Evolutionary conservation across 2,888 invertebrate genomes (phyloP).

Genomic region (Atethmia centrago): DNA sequence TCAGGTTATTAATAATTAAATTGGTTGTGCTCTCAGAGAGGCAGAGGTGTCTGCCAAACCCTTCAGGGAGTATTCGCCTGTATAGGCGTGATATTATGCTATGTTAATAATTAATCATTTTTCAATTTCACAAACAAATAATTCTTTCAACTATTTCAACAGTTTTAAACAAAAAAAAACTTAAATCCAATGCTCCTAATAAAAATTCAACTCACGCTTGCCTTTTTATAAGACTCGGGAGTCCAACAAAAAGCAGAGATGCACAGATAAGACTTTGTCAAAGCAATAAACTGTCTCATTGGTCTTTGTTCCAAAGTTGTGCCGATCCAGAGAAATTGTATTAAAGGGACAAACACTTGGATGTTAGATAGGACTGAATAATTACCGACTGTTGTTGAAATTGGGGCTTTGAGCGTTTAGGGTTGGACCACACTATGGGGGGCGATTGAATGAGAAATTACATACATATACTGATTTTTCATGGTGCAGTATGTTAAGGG

Average conservation of each 20-base stretch:
- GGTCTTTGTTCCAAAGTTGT: constrained; percentile 22
- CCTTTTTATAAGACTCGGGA: constrained; percentile 7
- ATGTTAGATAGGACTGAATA: constrained; percentile 50
- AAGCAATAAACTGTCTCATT: constrained; percentile 29
- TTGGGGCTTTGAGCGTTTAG: constrained; percentile 34
- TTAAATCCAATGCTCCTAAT: background rate
- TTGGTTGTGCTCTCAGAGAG: too few species aligned
- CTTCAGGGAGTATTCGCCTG: too few species aligned
- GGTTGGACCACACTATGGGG: background rate
- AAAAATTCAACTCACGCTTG: constrained; percentile 16
- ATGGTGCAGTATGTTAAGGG: background rate
- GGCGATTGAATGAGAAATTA: constrained; percentile 6
- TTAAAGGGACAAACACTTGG: constrained; percentile 49
- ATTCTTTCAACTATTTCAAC: background rate
- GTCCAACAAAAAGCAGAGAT: constrained; percentile 25
- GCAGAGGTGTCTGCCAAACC: too few species aligned
- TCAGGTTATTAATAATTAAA: too few species aligned
- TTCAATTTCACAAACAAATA: background rate
- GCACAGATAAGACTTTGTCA: constrained; percentile 41
- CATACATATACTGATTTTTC: too few species aligned
- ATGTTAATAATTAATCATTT: too few species aligned
- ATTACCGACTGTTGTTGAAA: constrained; percentile 46
- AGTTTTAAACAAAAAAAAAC: background rate
- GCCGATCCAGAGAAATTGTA: constrained; percentile 45
- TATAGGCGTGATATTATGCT: too few species aligned